A percentile compares a stretch with the other conserved stretches of the same genome.
Evolutionary conservation across 2,113 vertebrate species (phyloP).

Genomic region (Phoxinus phoxinus): DNA sequence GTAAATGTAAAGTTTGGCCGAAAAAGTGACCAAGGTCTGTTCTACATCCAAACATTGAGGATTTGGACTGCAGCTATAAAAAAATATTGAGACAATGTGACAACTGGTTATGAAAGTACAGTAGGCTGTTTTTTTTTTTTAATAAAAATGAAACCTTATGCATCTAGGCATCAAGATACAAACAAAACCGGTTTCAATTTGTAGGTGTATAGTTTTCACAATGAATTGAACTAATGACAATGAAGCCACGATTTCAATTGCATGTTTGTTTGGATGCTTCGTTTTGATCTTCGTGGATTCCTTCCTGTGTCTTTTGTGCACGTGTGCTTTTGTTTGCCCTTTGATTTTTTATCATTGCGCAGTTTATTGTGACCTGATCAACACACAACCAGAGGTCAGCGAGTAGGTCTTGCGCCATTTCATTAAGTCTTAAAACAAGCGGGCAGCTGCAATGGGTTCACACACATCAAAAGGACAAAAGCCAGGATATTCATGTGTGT

Average conservation of each 20-base stretch:
- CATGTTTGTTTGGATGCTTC: neutral
- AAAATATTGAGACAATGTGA: too few relatives aligned
- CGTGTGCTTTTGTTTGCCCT: neutral
- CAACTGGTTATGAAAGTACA: too few relatives aligned
- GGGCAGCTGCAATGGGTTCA: constrained; percentile 10
- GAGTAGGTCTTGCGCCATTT: constrained; percentile 22
- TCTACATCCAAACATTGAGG: too few relatives aligned
- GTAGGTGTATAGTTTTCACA: neutral
- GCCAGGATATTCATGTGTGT: constrained; percentile 57
- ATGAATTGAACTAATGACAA: neutral
- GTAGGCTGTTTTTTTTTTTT: too few relatives aligned
- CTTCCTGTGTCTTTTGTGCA: neutral
- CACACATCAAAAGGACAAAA: constrained; percentile 19
- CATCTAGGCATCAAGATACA: too few relatives aligned
- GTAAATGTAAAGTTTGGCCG: too few relatives aligned
- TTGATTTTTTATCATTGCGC: neutral
- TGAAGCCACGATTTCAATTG: neutral
- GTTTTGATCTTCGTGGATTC: neutral
- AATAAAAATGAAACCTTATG: too few relatives aligned
- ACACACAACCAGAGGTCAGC: constrained; percentile 13
- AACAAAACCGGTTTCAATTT: too few relatives aligned
- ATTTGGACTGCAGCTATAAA: too few relatives aligned
- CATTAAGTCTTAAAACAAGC: constrained; percentile 22
- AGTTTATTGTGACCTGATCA: neutral
- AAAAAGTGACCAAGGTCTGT: too few relatives aligned